Evolutionary conservation across 2,797 vertebrate genomes (phyloP).

Genomic region (Silurus aristotelis): DNA sequence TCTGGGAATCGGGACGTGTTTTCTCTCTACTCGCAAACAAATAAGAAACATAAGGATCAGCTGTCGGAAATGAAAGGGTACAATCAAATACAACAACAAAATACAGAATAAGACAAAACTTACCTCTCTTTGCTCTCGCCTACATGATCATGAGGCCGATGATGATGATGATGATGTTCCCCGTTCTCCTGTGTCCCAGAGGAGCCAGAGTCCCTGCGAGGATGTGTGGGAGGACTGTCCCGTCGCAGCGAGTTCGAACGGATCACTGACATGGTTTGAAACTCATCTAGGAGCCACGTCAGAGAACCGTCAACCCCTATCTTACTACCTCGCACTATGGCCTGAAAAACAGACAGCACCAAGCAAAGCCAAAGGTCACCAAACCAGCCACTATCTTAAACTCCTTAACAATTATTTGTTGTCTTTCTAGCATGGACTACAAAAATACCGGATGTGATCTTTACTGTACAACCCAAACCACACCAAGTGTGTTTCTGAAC

Average conservation of each 20-base stretch:
- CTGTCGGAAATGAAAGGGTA: background rate
- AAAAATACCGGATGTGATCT: background rate
- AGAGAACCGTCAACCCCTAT: slow-evolving; percentile 84
- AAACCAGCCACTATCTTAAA: background rate
- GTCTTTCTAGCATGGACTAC: background rate
- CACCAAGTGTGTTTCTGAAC: background rate
- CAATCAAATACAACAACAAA: background rate
- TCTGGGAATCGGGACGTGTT: slow-evolving; percentile 62
- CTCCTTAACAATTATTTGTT: background rate
- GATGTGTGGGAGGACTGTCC: slow-evolving; percentile 83
- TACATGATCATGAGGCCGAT: slow-evolving; percentile 67
- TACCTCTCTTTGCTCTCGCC: slow-evolving; percentile 64
- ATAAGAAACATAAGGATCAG: background rate
- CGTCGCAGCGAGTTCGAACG: slow-evolving; percentile 91
- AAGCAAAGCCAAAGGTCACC: slow-evolving; percentile 11
- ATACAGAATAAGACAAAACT: background rate
- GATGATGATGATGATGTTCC: slow-evolving; percentile 64
- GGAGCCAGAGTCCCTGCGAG: slow-evolving; percentile 66
- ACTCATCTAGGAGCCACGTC: slow-evolving; percentile 90
- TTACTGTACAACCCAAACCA: background rate
- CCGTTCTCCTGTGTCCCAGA: slow-evolving; percentile 73
- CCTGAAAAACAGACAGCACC: slow-evolving; percentile 65
- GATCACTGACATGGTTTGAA: slow-evolving; percentile 92
- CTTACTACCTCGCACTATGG: slow-evolving; percentile 90
- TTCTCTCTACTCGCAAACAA: slow-evolving; percentile 59